Conservation (phyloP, 2,113 vertebrate genomes). For the Dendropsophus ebraccatus region DNA sequence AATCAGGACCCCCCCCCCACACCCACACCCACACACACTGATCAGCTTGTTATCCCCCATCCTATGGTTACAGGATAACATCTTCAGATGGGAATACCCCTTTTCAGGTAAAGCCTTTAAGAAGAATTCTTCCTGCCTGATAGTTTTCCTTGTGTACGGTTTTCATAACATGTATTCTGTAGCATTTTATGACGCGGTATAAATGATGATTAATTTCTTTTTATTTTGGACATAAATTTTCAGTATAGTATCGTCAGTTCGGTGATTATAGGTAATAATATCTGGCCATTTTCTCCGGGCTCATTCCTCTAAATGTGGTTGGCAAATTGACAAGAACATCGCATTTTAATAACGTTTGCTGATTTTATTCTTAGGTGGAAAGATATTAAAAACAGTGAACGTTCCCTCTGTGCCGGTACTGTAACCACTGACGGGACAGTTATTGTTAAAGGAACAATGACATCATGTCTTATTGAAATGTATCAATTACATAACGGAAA, state of each 20-base stretch:
- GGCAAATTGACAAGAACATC: neutral
- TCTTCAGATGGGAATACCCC: too few species aligned
- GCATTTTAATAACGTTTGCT: neutral
- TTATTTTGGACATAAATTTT: neutral
- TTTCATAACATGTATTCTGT: too few species aligned
- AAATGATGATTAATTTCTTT: neutral
- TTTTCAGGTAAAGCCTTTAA: too few species aligned
- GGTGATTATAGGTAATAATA: too few species aligned
- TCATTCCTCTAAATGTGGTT: neutral
- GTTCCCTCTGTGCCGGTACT: neutral
- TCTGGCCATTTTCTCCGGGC: neutral
- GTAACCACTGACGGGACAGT: neutral
- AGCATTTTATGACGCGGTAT: neutral
- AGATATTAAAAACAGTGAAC: neutral
- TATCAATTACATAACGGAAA: neutral
- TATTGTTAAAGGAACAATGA: neutral
- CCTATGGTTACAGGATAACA: too few species aligned
- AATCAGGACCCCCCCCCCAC: too few species aligned
- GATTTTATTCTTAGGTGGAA: neutral
- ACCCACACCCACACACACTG: too few species aligned
- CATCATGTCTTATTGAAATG: conserved; percentile 20
- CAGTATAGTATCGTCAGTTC: too few species aligned
- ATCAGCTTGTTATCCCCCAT: too few species aligned
- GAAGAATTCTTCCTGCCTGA: too few species aligned
- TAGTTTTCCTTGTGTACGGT: too few species aligned